Base-by-base conservation (phyloP, 2,888 invertebrate species). In the Pristionchus fissidentatus region DNA sequence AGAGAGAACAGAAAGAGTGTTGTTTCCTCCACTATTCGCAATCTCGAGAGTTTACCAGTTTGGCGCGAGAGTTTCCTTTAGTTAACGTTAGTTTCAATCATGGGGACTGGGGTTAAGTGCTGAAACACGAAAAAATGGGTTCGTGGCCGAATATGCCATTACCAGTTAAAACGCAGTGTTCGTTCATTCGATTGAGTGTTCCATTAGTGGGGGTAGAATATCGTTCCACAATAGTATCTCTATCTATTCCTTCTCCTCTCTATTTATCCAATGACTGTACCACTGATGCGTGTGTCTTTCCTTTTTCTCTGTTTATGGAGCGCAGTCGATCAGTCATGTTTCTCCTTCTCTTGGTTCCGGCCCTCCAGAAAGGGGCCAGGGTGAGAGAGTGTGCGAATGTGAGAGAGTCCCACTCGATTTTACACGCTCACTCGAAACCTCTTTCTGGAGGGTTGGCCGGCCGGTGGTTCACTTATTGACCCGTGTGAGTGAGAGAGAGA, bases 271-370 rank as follows among this genome's bases (percentile, higher is more conserved):
- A 15, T 57, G 57, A 57, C 26, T n/a, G 57, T 57, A 57, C 29
- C 57, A 57, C 29, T 29, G 10, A 26, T n/a, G n/a, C n/a, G n/a
- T n/a, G n/a, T 57, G 10, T 57, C 57, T 26, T 29, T 57, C 8
- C 57, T 26, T 57, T 29, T n/a, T 57, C 57, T 57, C 57, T 57
- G 57, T 57, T 57, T 57, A 57, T 57, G 57, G 57, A 57, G 57
- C 4, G n/a, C n/a, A n/a, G n/a, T n/a, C n/a, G 57, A 57, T 57
- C 57, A 57, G 57, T 57, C 57, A 26, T 57, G 57, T 57, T 57
- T 57, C 57, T 57, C 57, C 57, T 26, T 57, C 57, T 57, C 57
- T n/a, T n/a, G n/a, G n/a, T n/a, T n/a, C n/a, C n/a, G n/a, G n/a
- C n/a, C n/a, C n/a, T n/a, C n/a, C n/a, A n/a, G n/a, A n/a, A n/a